phyloP scores from a whole-genome alignment of 2,113 vertebrate species.

The Stictonetta naevosa region DNA sequence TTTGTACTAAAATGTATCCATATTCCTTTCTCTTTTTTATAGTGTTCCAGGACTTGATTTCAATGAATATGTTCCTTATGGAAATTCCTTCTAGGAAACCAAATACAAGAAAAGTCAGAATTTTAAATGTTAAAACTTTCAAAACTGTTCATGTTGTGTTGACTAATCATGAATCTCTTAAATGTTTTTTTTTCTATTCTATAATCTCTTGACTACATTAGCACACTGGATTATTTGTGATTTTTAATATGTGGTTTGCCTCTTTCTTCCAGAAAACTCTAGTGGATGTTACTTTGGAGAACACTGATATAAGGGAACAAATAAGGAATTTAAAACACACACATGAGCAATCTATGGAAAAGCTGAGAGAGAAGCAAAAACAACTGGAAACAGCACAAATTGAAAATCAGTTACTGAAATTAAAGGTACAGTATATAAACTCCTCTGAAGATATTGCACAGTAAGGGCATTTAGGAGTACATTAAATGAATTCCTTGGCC shows the following conservation, averaged over 20 bases:
- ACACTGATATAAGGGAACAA: conserved; percentile 83
- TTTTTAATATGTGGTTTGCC: background rate
- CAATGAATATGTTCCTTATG: background rate
- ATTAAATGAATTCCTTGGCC: background rate
- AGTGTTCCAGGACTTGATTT: background rate
- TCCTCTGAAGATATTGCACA: background rate
- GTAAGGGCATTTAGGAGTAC: background rate
- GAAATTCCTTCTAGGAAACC: background rate
- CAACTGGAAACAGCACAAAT: conserved; percentile 85
- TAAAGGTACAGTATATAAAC: conserved; percentile 82
- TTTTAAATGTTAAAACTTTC: background rate
- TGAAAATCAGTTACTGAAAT: conserved; percentile 89
- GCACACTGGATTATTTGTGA: background rate
- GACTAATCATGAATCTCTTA: background rate
- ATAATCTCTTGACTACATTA: background rate
- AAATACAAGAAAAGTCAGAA: background rate
- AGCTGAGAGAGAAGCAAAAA: conserved; percentile 85
- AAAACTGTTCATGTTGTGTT: background rate
- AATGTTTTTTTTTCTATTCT: background rate
- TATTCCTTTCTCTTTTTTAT: background rate
- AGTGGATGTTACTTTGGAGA: conserved; percentile 88
- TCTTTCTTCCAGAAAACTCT: conserved; percentile 86
- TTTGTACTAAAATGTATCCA: background rate
- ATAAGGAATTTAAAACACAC: conserved; percentile 82
- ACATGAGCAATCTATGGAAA: conserved; percentile 85